Evolutionary conservation across 2,888 invertebrate species (phyloP).

Genomic region (Sceliomorpha sp.): DNA sequence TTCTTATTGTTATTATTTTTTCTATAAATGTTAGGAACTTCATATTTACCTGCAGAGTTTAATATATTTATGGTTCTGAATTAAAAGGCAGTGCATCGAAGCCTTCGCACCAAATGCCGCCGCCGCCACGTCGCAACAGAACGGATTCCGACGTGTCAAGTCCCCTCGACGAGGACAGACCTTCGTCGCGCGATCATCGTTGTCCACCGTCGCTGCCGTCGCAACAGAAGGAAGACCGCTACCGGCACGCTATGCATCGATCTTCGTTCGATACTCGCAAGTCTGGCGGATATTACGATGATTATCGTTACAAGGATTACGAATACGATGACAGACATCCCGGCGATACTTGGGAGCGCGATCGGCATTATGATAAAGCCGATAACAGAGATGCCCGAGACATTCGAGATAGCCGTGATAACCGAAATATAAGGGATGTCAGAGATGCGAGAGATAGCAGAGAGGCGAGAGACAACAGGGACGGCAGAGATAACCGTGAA

Average conservation of each 20-base stretch:
- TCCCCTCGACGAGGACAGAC: conserved; percentile 73
- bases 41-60: too few relatives aligned
- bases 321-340: conserved; percentile 76
- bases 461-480: conserved; percentile 59
- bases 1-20: too few relatives aligned
- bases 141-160: conserved; percentile 74
- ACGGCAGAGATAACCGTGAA: conserved; percentile 66
- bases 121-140: conserved; percentile 69
- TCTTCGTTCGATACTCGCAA: conserved; percentile 68
- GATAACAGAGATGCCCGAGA: conserved; percentile 59
- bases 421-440: conserved; percentile 46
- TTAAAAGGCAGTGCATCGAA: conserved; percentile 68
- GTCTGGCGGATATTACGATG: conserved; percentile 65
- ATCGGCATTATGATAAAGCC: conserved; percentile 73
- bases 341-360: conserved; percentile 74
- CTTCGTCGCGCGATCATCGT: conserved; percentile 69
- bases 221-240: conserved; percentile 70
- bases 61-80: too few relatives aligned
- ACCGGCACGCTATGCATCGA: conserved; percentile 69
- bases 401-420: conserved; percentile 45
- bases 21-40: too few relatives aligned
- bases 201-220: conserved; percentile 49
- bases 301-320: conserved; percentile 72
- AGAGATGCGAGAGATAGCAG: conserved; percentile 57
- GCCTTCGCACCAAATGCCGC: conserved; percentile 65